Conservation (phyloP, 1,140 invertebrate species). For the Antheraea pernyi region DNA sequence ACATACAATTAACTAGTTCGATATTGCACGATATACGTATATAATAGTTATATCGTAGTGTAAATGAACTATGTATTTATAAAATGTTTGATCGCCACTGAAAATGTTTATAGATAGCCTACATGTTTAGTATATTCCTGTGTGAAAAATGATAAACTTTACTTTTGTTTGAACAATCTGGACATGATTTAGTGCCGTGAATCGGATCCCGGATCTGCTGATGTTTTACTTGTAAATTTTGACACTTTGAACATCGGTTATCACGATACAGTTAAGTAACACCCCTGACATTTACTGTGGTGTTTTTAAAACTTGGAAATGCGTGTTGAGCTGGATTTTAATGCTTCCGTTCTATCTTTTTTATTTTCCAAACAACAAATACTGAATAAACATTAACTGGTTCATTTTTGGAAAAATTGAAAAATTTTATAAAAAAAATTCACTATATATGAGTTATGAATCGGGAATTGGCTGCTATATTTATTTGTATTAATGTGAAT, state of each 20-base stretch:
- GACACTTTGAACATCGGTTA: neutral
- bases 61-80: constrained; percentile 5
- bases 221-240: neutral
- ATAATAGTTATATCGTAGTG: neutral
- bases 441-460: too few species aligned
- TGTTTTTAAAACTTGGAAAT: too few species aligned
- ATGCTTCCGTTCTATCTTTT: too few species aligned
- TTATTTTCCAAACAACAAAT: too few species aligned
- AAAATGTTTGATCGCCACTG: neutral
- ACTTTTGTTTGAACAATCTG: constrained; percentile 3
- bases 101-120: constrained; percentile 1
- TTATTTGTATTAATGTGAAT: too few species aligned
- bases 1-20: neutral
- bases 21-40: neutral
- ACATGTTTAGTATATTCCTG: constrained; percentile 4
- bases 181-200: neutral
- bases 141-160: constrained; percentile 5
- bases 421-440: too few species aligned
- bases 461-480: too few species aligned
- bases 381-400: too few species aligned
- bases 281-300: too few species aligned
- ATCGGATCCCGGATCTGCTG: constrained; percentile 1
- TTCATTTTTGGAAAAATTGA: too few species aligned
- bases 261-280: too few species aligned
- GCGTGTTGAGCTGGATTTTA: too few species aligned